These are phyloP conservation scores for Holothuria scabra DNA, from an alignment of 53 echinoderm and acorn worm species.

Conservation along the genomic window DNA sequence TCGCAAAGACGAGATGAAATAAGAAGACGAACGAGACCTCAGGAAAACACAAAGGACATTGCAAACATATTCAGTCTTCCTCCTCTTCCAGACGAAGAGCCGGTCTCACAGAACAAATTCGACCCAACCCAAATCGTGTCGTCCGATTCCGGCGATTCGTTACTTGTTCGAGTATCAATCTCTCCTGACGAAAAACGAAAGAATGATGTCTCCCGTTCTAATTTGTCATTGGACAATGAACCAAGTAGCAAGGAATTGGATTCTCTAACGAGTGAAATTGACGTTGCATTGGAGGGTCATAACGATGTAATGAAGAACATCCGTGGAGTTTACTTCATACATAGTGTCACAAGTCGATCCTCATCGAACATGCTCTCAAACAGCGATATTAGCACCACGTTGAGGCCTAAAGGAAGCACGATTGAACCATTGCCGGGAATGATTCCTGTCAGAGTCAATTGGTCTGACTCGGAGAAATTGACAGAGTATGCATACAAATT, in stretches of 20 bases:
- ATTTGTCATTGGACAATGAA: background rate
- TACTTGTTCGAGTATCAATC: no score
- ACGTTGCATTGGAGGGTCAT: conserved; percentile 13
- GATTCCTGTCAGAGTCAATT: conserved; percentile 31
- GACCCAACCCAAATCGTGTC: no score
- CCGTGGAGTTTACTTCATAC: conserved; percentile 1
- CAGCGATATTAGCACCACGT: background rate
- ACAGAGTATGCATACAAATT: background rate
- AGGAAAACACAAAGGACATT: no score
- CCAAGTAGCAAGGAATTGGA: background rate
- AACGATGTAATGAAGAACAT: conserved; percentile 34
- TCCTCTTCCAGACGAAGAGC: no score
- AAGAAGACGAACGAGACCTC: no score
- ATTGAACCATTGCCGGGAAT: conserved; percentile 17
- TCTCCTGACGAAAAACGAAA: background rate
- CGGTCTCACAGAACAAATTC: no score
- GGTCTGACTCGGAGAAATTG: conserved; percentile 9
- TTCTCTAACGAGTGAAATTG: conserved; percentile 3
- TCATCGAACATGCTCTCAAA: background rate
- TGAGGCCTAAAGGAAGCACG: conserved; percentile 14
- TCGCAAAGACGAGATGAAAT: no score
- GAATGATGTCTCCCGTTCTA: background rate
- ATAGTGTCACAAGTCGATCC: background rate
- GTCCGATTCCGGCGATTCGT: no score
- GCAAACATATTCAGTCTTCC: no score